These are phyloP conservation scores for Pygoscelis adeliae DNA, from an alignment of 2,113 vertebrate species.

Conservation along the genomic window DNA sequence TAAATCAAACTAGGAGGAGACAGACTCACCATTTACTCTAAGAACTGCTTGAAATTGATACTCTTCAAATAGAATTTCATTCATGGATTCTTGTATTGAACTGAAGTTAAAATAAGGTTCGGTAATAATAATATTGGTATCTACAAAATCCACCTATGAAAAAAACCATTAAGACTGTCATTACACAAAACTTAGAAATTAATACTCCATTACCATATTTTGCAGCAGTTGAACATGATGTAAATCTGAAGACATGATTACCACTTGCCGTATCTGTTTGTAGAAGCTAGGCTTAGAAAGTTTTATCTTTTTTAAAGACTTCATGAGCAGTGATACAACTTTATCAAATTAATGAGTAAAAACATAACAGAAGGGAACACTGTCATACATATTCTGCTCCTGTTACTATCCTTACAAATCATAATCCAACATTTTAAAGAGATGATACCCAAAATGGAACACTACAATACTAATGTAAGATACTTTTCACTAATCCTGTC, in stretches of 20 bases:
- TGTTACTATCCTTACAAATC: background rate
- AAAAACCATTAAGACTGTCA: background rate
- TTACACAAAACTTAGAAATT: background rate
- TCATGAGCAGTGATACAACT: background rate
- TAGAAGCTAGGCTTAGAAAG: background rate
- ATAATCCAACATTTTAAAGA: background rate
- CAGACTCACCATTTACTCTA: slow-evolving; percentile 87
- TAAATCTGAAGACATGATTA: background rate
- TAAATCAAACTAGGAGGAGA: background rate
- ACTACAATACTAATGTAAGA: background rate
- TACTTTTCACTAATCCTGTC: background rate
- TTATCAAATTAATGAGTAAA: background rate
- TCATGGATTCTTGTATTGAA: slow-evolving; percentile 99
- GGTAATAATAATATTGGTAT: slow-evolving; percentile 91
- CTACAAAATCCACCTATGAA: slow-evolving; percentile 92
- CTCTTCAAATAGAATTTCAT: slow-evolving; percentile 98
- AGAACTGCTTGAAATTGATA: slow-evolving; percentile 97
- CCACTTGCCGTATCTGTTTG: background rate
- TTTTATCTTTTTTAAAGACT: background rate
- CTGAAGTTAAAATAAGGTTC: slow-evolving; percentile 98
- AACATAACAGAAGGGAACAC: background rate
- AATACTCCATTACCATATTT: background rate
- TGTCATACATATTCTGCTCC: background rate
- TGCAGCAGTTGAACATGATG: background rate
- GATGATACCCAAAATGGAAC: background rate